phyloP scores from a whole-genome alignment of 2,113 vertebrate species.

The Aix galericulata region DNA sequence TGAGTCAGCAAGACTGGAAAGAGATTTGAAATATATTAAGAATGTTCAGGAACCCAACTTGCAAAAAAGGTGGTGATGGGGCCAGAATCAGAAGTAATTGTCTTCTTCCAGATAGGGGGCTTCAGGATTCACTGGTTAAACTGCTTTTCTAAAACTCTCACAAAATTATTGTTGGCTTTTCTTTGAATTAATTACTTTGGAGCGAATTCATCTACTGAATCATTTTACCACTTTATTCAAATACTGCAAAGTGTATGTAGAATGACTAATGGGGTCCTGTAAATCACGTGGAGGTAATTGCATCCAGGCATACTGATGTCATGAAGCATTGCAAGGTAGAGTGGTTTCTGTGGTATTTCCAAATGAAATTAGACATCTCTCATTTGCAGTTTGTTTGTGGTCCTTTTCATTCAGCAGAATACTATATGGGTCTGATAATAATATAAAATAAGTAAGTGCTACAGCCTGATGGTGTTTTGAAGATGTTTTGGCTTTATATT shows the following conservation, averaged over 20 bases:
- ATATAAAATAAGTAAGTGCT: background rate
- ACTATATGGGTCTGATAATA: background rate
- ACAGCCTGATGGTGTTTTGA: background rate
- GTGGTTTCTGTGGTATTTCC: slow-evolving; percentile 49
- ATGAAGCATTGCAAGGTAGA: background rate
- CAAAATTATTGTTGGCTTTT: background rate
- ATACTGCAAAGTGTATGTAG: background rate
- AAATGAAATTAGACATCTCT: slow-evolving; percentile 18
- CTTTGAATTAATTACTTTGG: background rate
- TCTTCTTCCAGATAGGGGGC: background rate
- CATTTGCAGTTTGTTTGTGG: background rate
- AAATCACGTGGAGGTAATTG: background rate
- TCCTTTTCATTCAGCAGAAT: background rate
- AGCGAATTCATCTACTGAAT: background rate
- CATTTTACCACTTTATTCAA: background rate
- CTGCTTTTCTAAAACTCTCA: background rate
- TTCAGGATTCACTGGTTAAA: background rate
- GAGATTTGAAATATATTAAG: background rate
- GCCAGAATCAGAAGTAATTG: background rate
- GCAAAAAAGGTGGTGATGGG: background rate
- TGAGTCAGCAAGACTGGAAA: background rate
- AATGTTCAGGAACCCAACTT: background rate
- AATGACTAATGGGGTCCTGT: background rate
- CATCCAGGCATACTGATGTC: background rate
- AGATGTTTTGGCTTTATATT: background rate